A percentile compares a stretch with the other conserved stretches of the same genome.
Conservation (phyloP, 2,888 invertebrate genomes). For the Metalampra italica region DNA sequence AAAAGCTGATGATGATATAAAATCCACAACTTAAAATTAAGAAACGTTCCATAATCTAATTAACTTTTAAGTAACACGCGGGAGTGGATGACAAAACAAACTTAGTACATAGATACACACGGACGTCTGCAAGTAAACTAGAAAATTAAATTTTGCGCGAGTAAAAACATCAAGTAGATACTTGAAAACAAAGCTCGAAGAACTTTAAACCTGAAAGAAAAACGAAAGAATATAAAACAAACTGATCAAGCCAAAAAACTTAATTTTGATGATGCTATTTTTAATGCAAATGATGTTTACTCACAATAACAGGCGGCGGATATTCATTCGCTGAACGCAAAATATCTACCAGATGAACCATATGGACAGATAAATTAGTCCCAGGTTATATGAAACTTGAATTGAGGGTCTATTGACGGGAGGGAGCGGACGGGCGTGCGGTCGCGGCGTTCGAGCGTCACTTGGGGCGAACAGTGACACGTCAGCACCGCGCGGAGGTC, state of each 20-base stretch:
- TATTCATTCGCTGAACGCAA: constrained; percentile 89
- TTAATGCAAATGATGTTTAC: constrained; percentile 61
- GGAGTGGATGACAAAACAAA: too few species aligned
- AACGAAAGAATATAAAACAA: constrained; percentile 12
- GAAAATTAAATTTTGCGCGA: too few species aligned
- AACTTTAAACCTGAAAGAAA: constrained; percentile 12
- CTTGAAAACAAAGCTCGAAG: constrained; percentile 2
- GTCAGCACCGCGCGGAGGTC: constrained; percentile 49
- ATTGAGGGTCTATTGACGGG: constrained; percentile 35
- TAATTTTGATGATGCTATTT: constrained; percentile 18
- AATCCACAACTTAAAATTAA: too few species aligned
- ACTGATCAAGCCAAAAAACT: constrained; percentile 15
- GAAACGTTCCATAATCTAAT: too few species aligned
- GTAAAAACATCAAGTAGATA: too few species aligned
- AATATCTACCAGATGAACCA: constrained; percentile 90
- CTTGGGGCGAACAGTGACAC: constrained; percentile 42
- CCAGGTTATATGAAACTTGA: constrained; percentile 56
- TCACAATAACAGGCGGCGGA: constrained; percentile 85
- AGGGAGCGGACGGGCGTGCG: constrained; percentile 44
- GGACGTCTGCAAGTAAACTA: too few species aligned
- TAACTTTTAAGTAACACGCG: too few species aligned
- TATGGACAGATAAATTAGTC: constrained; percentile 81
- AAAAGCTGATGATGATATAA: too few species aligned
- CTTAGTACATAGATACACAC: too few species aligned
- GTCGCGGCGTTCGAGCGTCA: constrained; percentile 51